Percentiles rank a stretch among this genome's conserved stretches.
These are phyloP conservation scores for Dasypolia templi DNA, from an alignment of 2,888 invertebrate genomes.

Conservation along the genomic window DNA sequence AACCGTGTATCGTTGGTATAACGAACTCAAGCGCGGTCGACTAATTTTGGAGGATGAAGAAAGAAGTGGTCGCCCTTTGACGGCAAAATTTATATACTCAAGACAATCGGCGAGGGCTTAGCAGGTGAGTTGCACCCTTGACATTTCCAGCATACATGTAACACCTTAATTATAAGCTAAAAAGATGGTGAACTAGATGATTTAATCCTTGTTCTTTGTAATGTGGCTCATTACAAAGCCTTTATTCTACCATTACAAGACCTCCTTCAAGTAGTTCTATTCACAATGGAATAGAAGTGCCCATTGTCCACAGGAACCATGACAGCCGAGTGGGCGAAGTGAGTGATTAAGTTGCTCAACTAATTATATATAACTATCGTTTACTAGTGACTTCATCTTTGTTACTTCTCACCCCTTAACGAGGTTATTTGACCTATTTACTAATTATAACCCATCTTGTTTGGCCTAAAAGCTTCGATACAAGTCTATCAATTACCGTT, in stretches of 20 bases:
- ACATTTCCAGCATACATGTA: not conserved
- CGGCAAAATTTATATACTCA: too few species aligned
- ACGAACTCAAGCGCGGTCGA: too few species aligned
- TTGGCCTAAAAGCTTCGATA: not conserved
- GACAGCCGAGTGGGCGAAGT: slow-evolving; percentile 1
- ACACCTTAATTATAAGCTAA: not conserved
- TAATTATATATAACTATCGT: slow-evolving; percentile 30
- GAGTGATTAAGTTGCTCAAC: slow-evolving; percentile 36
- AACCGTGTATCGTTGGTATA: too few species aligned
- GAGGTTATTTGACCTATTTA: not conserved
- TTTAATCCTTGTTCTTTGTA: not conserved
- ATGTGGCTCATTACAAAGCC: slow-evolving; percentile 3
- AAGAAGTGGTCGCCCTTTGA: too few species aligned
- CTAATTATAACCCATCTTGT: not conserved
- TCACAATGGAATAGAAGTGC: slow-evolving; percentile 35
- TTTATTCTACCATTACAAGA: slow-evolving; percentile 6
- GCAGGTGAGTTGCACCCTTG: not conserved
- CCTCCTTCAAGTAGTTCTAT: slow-evolving; percentile 30
- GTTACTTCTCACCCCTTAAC: slow-evolving; percentile 13
- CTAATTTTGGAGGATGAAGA: too few species aligned
- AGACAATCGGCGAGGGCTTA: too few species aligned
- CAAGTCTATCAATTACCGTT: not conserved
- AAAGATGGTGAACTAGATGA: not conserved
- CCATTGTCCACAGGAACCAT: slow-evolving; percentile 9
- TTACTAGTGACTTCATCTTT: slow-evolving; percentile 1